A percentile compares a stretch with the other conserved stretches of the same genome.
phyloP scores from a whole-genome alignment of 2,113 vertebrate species.

The Lamprotornis superbus region DNA sequence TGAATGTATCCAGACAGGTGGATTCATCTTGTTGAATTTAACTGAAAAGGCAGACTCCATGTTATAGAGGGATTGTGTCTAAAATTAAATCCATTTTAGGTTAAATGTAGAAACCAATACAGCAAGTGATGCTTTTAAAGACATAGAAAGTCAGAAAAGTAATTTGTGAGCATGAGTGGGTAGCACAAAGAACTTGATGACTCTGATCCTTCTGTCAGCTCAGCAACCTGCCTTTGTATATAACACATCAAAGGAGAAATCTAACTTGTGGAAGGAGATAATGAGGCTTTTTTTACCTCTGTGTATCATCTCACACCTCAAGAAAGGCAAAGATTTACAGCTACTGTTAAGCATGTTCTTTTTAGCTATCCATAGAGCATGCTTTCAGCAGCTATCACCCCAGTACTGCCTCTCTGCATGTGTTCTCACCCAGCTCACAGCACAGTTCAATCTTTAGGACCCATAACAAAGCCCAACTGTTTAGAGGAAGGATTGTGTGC shows the following conservation, averaged over 20 bases:
- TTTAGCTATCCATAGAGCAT: background rate
- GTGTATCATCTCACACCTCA: background rate
- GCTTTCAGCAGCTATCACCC: background rate
- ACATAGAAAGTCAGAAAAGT: background rate
- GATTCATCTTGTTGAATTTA: background rate
- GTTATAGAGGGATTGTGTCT: background rate
- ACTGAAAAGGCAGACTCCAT: background rate
- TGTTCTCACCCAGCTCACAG: background rate
- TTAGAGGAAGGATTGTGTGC: background rate
- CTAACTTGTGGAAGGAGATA: background rate
- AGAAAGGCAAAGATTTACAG: constrained; percentile 2
- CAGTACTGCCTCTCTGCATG: background rate
- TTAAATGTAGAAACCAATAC: background rate
- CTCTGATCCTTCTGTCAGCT: background rate
- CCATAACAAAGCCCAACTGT: background rate
- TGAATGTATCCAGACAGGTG: background rate
- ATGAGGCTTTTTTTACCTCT: background rate
- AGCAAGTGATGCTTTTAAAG: background rate
- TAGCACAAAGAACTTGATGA: background rate
- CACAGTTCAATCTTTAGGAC: background rate
- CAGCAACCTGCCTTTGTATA: background rate
- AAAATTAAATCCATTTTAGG: background rate
- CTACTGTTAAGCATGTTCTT: background rate
- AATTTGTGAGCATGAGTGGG: background rate
- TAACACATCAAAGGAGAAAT: background rate